Base-by-base conservation (phyloP, 2,797 vertebrate genomes). In the Anniella stebbinsi region DNA sequence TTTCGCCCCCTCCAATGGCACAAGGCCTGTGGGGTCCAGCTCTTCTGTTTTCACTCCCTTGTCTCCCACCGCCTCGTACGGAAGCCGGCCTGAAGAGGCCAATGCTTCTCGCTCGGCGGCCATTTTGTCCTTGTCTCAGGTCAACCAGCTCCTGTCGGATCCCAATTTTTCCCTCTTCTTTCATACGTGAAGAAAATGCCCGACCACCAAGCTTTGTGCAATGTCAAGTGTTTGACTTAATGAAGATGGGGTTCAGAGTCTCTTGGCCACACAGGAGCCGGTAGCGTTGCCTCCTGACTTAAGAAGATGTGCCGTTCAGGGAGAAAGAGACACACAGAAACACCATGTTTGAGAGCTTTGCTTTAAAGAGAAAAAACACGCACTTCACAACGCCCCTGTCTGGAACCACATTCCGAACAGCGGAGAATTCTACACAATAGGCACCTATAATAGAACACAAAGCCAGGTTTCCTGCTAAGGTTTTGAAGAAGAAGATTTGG, bases 31-130 rank as follows among this genome's bases (percentile, higher is more conserved):
- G 0, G n/a, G 17, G 2, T 87, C 89, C 13, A 48, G 70, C n/a
- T 76, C 84, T 33, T 90, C 89, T 25, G 11, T 90, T 87, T 90
- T 87, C 78, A 90, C 70, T 28, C 28, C 78, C 80, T 76, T 90
- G 36, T 87, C 85, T 4, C 28, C 3, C 11, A 9, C 36, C 25
- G 2, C 28, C 13, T 87, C 70, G 7, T 41, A 10, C 2, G 23
- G 75, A 18, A 11, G 45, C 73, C 12, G 60, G 33, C 41, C 85
- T 28, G 48, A n/a, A 8, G n/a, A 28, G 45, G 57, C 17, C 33
- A 41, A 57, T 4, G 30, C 41, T 25, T 48, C 3, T 82, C 25
- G 23, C 21, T 90, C 78, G 0, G 89, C 23, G 4, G 84, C n/a
- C 85, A 87, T 90, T 28, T 69, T 3, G 10, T 10, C 36, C 36